Evolutionary conservation across 1,140 invertebrate species (phyloP), one percentile per base, ranked within the genome.

Genomic region (Leptinotarsa defecta): DNA sequence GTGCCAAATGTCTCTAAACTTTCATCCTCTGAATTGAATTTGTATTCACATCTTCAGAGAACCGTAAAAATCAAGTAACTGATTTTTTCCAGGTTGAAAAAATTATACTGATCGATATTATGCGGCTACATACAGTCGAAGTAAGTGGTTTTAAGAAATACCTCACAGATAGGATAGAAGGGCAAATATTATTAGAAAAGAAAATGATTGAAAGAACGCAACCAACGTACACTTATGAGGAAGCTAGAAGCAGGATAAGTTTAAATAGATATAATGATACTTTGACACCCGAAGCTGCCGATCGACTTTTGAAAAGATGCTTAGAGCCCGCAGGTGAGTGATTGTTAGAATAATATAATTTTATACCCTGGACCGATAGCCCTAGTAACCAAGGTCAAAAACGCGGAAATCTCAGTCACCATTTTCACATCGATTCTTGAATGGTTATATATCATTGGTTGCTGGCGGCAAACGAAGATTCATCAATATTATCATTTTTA

Each of bases 21-120:
- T 34, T 17, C 0, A 15, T 20, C 6, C 34, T 6, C n/a, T 67
- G 64, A 13, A 3, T 34, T 20, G 0, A 27, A 3, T 19, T 68
- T 68, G 13, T 19, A 17, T 13, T 13, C 0, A 68, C 3, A 68
- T 43, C 24, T 43, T 43, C 0, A 68, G 43, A 13, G 34, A 68
- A n/a, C 4, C 17, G 11, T 34, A 19, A 68, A 68, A 4, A n/a
- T 24, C 13, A 67, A 11, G 64, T 24, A 67, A 43, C 8, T 43
- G 8, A 3, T 43, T 20, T 68, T 49, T 48, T 48, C 1, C 81
- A 77, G 68, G 83, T 91, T 13, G 80, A 83, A 4, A 89, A 88
- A 78, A 77, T 91, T 48, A 83, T 91, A 22, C 79, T 87, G 71
- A 72, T 92, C 0, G 91, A 92, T 81, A 82, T 85, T 4, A 69